Conservation (phyloP, 2,888 invertebrate genomes). For the Anodontia alba region DNA sequence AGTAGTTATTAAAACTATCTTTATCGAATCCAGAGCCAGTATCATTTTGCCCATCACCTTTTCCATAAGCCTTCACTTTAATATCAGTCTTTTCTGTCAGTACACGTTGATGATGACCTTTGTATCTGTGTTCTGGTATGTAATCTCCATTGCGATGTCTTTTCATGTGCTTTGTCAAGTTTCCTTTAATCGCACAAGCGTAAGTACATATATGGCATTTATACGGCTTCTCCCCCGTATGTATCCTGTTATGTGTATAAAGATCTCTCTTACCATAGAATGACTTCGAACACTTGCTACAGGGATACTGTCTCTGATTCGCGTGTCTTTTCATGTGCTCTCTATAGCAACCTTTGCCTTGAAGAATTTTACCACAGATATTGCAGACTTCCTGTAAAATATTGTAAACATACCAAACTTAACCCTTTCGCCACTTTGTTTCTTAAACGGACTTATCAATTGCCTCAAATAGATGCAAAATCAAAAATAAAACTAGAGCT, state of each 20-base stretch:
- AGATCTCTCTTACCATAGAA: neutral
- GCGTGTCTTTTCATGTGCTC: neutral
- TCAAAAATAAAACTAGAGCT: no score
- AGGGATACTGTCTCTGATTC: neutral
- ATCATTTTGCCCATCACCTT: neutral
- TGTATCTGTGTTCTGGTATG: neutral
- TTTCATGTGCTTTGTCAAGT: constrained; percentile 5
- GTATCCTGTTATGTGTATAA: neutral
- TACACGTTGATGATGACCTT: neutral
- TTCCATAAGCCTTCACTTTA: neutral
- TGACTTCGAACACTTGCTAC: neutral
- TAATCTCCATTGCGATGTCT: neutral
- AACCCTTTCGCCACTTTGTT: no score
- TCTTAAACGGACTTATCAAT: no score
- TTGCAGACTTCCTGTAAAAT: neutral
- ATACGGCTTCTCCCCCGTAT: neutral
- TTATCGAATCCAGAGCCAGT: no score
- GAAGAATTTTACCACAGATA: neutral
- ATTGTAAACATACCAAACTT: no score
- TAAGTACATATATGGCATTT: constrained; percentile 4
- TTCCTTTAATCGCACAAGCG: neutral
- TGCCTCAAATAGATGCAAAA: no score
- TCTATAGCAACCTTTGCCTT: neutral
- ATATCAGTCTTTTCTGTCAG: neutral
- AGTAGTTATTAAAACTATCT: neutral